Percentiles rank a stretch among this genome's conserved stretches.
Evolutionary conservation across 2,888 invertebrate genomes (phyloP).

Genomic region (Phorcus lineatus): DNA sequence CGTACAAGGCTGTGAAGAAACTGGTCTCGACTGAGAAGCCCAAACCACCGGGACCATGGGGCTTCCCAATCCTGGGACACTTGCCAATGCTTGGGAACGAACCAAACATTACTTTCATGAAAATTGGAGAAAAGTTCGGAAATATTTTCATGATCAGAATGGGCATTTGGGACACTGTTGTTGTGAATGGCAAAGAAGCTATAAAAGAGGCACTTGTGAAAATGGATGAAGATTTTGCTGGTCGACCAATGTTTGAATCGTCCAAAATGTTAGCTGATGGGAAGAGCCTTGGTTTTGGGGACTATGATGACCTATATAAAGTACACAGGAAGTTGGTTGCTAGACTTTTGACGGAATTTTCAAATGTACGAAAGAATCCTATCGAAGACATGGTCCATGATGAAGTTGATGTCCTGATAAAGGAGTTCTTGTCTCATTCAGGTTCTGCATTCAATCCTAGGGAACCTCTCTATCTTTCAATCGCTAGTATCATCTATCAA

Average conservation of each 20-base stretch:
- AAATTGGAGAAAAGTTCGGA: constrained; percentile 43
- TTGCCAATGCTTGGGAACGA: constrained; percentile 43
- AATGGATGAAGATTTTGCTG: constrained; percentile 37
- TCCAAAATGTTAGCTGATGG: constrained; percentile 22
- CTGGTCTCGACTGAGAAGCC: neutral
- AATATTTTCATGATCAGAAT: constrained; percentile 44
- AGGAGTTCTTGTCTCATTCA: constrained; percentile 16
- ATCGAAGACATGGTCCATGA: constrained; percentile 31
- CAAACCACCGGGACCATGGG: constrained; percentile 43
- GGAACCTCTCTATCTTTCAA: constrained; percentile 15
- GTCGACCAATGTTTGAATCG: constrained; percentile 40
- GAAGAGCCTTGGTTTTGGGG: constrained; percentile 24
- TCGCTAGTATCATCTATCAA: constrained; percentile 43
- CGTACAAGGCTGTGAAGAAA: neutral
- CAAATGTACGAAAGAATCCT: constrained; percentile 30
- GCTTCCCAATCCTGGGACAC: constrained; percentile 50
- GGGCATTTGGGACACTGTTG: constrained; percentile 46
- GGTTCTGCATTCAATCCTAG: constrained; percentile 21
- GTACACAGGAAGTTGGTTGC: constrained; percentile 43
- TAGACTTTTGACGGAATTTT: constrained; percentile 39
- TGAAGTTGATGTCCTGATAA: constrained; percentile 29
- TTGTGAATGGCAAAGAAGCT: constrained; percentile 43
- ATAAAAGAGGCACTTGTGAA: constrained; percentile 36
- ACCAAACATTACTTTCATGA: constrained; percentile 40
- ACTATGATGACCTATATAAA: constrained; percentile 36